Percentiles rank a stretch among this genome's conserved stretches.
These are phyloP conservation scores for Plutomurus gul DNA, from an alignment of 1,140 invertebrate genomes.

Conservation along the genomic window DNA sequence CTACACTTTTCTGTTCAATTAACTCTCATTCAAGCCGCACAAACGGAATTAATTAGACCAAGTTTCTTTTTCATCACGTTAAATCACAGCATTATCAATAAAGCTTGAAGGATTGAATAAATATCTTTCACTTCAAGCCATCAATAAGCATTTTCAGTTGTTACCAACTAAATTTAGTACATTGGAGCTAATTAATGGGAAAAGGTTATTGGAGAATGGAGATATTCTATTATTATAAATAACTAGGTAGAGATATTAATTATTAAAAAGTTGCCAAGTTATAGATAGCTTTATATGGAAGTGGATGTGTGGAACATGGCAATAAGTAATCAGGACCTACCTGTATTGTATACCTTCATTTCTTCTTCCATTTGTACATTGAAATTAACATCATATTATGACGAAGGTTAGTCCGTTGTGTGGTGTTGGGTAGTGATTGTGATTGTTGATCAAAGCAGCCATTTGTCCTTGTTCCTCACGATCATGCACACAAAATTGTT, in stretches of 20 bases:
- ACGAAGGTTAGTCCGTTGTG: constrained; percentile 18
- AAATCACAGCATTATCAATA: no score
- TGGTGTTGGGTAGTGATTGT: constrained; percentile 24
- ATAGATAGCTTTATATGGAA: constrained; percentile 1
- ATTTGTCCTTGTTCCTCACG: constrained; percentile 19
- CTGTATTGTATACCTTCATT: not conserved
- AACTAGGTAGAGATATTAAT: not conserved
- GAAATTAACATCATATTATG: constrained; percentile 12
- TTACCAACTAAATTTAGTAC: not conserved
- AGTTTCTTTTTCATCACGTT: not conserved
- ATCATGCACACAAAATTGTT: not conserved
- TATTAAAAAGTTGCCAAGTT: no score
- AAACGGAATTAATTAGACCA: not conserved
- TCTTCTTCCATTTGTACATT: constrained; percentile 7
- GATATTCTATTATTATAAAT: not conserved
- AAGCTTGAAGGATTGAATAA: no score
- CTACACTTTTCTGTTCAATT: not conserved
- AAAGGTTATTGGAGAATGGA: not conserved
- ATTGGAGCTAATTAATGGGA: not conserved
- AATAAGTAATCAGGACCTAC: no score
- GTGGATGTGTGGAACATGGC: not conserved
- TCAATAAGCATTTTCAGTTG: not conserved
- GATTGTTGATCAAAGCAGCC: constrained; percentile 14
- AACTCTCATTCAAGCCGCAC: not conserved
- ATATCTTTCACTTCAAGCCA: not conserved